Evolutionary conservation across 2,888 invertebrate species (phyloP), one percentile per base, ranked within the genome.

Genomic region (Autographa gamma): DNA sequence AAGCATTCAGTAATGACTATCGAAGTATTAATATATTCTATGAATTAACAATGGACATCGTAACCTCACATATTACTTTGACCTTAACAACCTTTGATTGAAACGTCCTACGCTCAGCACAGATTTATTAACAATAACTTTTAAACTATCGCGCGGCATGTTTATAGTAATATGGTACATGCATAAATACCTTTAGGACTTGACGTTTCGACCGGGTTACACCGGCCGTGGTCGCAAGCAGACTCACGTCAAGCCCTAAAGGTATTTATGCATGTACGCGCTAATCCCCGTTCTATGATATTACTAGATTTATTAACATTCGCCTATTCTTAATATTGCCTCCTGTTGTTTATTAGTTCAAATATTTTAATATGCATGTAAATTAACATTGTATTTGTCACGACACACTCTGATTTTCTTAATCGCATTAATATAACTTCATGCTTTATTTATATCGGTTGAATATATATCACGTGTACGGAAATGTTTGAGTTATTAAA

Each of bases 221-320:
- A n/a, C n/a, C n/a, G n/a, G n/a, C n/a, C n/a, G n/a, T n/a, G n/a
- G n/a, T n/a, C n/a, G n/a, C n/a, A n/a, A n/a, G n/a, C n/a, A n/a
- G n/a, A n/a, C n/a, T n/a, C n/a, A n/a, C n/a, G n/a, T n/a, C n/a
- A n/a, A n/a, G n/a, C n/a, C n/a, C n/a, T n/a, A n/a, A n/a, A n/a
- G n/a, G n/a, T n/a, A n/a, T n/a, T n/a, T n/a, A n/a, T n/a, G n/a
- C n/a, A n/a, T n/a, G n/a, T n/a, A n/a, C n/a, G n/a, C n/a, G n/a
- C n/a, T n/a, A n/a, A n/a, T n/a, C n/a, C n/a, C n/a, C n/a, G n/a
- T n/a, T n/a, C n/a, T n/a, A n/a, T n/a, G n/a, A n/a, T n/a, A n/a
- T n/a, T n/a, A n/a, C n/a, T n/a, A 56, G 54, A 56, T 56, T 56
- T 56, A 56, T 56, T 48, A 48, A 25, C 14, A 19, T 56, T 56